Conservation (phyloP, 1,140 invertebrate genomes). For the Anadara kagoshimensis region DNA sequence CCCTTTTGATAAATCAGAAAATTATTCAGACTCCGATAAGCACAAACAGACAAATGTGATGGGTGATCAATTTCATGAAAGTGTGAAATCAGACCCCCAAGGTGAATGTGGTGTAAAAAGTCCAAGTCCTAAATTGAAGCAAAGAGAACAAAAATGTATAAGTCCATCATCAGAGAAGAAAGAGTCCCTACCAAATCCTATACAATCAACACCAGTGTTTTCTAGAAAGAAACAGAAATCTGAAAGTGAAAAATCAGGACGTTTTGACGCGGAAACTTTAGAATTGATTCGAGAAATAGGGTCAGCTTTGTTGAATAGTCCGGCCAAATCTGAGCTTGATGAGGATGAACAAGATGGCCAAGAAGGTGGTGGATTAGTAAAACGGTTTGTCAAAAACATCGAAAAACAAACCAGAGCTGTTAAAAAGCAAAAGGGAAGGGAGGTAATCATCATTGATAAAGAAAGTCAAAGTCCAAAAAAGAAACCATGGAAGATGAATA, state of each 20-base stretch:
- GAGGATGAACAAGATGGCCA: conserved; percentile 35
- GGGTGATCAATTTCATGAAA: too few species aligned
- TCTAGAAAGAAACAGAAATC: background rate
- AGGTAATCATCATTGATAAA: conserved; percentile 59
- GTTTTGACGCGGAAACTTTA: conserved; percentile 54
- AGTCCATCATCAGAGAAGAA: too few species aligned
- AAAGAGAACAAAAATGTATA: too few species aligned
- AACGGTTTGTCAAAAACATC: conserved; percentile 58
- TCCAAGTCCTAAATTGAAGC: too few species aligned
- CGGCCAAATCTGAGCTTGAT: conserved; percentile 39
- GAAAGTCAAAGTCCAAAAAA: conserved; percentile 21
- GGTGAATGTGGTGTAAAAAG: too few species aligned
- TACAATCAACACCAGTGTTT: background rate
- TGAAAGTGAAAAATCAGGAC: conserved; percentile 4
- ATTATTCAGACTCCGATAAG: too few species aligned
- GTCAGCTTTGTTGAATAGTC: conserved; percentile 58
- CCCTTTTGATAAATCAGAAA: too few species aligned
- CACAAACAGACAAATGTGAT: too few species aligned
- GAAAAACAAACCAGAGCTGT: conserved; percentile 45
- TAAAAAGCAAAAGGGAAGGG: conserved; percentile 36
- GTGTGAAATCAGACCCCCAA: too few species aligned
- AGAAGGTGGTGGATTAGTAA: conserved; percentile 48
- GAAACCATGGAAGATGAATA: conserved; percentile 16
- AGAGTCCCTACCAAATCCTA: background rate
- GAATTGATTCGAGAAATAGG: conserved; percentile 63